Evolutionary conservation across 2,888 invertebrate species (phyloP).

Genomic region (Drosophila acutilabella): DNA sequence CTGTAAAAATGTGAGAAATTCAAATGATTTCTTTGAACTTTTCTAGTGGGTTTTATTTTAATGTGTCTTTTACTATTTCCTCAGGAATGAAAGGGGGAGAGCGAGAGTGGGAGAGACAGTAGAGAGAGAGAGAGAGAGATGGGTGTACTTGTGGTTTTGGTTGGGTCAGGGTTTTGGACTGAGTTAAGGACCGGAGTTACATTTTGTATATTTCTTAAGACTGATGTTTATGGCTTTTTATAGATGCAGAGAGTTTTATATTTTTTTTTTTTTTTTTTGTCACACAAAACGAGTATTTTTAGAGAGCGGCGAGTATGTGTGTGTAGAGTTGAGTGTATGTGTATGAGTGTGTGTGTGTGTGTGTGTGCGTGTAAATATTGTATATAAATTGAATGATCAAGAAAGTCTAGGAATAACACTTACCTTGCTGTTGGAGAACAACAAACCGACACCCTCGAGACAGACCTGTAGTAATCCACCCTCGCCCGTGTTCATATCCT

Average conservation of each 20-base stretch:
- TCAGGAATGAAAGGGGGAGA: constrained; percentile 9
- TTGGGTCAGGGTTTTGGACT: constrained; percentile 8
- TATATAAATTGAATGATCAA: constrained; percentile 5
- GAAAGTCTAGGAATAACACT: constrained; percentile 71
- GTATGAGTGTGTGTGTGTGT: constrained; percentile 25
- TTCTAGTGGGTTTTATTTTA: constrained; percentile 15
- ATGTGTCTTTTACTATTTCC: constrained; percentile 31
- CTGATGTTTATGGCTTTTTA: constrained; percentile 56
- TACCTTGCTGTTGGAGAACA: constrained; percentile 99
- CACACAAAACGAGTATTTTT: constrained; percentile 64
- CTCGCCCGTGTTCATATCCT: constrained; percentile 98
- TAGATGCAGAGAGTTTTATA: constrained; percentile 57
- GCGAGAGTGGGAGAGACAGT: constrained; percentile 7
- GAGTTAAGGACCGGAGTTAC: constrained; percentile 18
- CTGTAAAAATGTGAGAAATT: constrained; percentile 43
- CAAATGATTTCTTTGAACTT: constrained; percentile 25
- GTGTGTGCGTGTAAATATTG: constrained; percentile 17
- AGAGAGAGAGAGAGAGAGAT: constrained; percentile 9
- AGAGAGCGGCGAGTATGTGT: constrained; percentile 58
- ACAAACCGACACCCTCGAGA: constrained; percentile 99
- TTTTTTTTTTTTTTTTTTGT: constrained; percentile 24
- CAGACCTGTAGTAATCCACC: constrained; percentile 99
- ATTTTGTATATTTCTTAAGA: constrained; percentile 31
- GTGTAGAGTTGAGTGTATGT: constrained; percentile 22
- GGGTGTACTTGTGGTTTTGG: constrained; percentile 14